Base-by-base conservation (phyloP, 2,797 vertebrate genomes). In the Cottoperca gobio region DNA sequence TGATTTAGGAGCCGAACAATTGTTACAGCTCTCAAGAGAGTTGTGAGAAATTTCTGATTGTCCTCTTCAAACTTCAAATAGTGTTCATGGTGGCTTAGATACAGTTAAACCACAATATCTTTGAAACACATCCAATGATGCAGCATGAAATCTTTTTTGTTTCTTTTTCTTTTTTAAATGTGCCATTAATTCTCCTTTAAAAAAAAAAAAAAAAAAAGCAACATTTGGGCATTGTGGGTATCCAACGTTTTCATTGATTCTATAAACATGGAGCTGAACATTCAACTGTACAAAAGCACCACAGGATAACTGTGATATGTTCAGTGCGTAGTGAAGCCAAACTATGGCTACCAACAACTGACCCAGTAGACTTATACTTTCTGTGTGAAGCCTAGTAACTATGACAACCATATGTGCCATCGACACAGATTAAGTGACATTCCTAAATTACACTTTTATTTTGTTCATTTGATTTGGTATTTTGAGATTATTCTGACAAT, bases 1-100 rank as follows among this genome's bases (percentile, higher is more conserved):
- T 70, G 78, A 89, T 92, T 92, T 24, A 23, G 69, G 52, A 72
- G 61, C 64, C 42, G 73, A 92, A 77, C 87, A 80, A 86, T 91
- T 86, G 88, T 75, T 76, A 81, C 70, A 35, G 73, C 70, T 78
- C 66, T 86, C 82, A 66, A 68, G 84, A 76, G 79, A 76, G 70
- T 81, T 70, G 66, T 64, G 72, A 78, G 53, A 65, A 73, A 63
- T 50, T 8, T 35, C 54, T 9, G 45, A 24, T 73, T 76, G 63
- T 69, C 49, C 19, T 71, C 57, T 60, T 14, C 14, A 73, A 78
- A 48, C 64, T 71, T 66, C 49, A 73, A 78, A 72, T 50, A 45
- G 55, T 2, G 2, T 55, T 70, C 78, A 82, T n/a, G 63, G 70
- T 63, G 21, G 69, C 63, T 78, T 35, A 39, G n/a, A 65, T 68